phyloP scores from a whole-genome alignment of 2,797 vertebrate species.

The Acanthiza pusilla region DNA sequence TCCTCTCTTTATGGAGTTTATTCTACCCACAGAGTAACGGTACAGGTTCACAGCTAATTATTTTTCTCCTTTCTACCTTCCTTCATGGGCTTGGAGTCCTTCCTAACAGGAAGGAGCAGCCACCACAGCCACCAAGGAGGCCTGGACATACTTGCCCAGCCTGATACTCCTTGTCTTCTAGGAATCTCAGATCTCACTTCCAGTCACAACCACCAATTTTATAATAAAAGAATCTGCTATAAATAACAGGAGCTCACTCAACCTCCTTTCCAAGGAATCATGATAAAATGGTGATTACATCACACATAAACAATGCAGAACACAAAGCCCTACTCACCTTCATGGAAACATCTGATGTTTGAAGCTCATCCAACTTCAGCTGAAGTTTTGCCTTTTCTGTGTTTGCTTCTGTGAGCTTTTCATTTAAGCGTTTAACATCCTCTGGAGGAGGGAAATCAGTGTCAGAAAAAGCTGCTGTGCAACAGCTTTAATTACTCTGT shows the following conservation, averaged over 20 bases:
- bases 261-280: background rate
- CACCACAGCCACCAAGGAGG: background rate
- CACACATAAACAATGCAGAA: background rate
- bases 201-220: background rate
- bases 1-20: background rate
- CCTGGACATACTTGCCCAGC: background rate
- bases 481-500: background rate
- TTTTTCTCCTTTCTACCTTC: background rate
- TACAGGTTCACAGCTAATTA: background rate
- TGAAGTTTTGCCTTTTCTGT: slow-evolving; percentile 86
- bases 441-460: slow-evolving; percentile 69
- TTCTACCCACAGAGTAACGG: background rate
- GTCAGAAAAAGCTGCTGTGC: background rate
- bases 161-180: background rate
- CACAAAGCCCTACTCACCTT: slow-evolving; percentile 76
- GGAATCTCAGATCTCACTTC: background rate
- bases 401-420: slow-evolving; percentile 87
- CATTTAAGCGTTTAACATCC: slow-evolving; percentile 89
- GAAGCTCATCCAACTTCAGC: slow-evolving; percentile 90
- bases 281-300: background rate
- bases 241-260: background rate
- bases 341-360: slow-evolving; percentile 89
- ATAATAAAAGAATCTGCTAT: background rate
- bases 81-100: background rate
- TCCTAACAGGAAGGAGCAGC: background rate